phyloP scores from a whole-genome alignment of 1,140 invertebrate species.

The Dreissena polymorpha region DNA sequence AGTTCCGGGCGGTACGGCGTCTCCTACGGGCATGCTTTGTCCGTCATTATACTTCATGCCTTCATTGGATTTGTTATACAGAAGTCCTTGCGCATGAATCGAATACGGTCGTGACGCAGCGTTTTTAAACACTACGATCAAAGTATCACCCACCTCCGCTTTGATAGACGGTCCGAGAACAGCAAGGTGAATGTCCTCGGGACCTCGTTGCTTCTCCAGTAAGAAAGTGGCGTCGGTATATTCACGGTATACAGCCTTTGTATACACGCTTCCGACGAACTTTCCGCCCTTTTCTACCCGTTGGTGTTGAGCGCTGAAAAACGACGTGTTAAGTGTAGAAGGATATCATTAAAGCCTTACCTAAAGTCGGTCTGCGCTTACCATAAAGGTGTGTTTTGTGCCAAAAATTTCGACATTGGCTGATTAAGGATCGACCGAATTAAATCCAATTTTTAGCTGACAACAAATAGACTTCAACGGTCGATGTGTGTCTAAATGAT shows the following conservation, averaged over 20 bases:
- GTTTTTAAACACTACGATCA: slow-evolving; percentile 67
- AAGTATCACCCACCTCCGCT: slow-evolving; percentile 72
- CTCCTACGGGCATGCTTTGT: background rate
- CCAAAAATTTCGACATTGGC: no score
- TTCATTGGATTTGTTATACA: slow-evolving; percentile 63
- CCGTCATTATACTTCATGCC: slow-evolving; percentile 60
- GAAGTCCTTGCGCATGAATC: slow-evolving; percentile 64
- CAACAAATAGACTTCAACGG: no score
- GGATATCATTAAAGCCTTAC: no score
- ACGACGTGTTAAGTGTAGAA: background rate
- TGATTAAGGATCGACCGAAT: no score
- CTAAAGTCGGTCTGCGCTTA: no score
- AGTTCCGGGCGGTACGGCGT: slow-evolving; percentile 42
- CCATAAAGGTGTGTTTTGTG: no score
- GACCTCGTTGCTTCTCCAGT: slow-evolving; percentile 51
- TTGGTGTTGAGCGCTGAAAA: slow-evolving; percentile 33
- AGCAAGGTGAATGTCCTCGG: slow-evolving; percentile 62
- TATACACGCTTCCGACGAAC: slow-evolving; percentile 70
- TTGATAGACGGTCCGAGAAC: slow-evolving; percentile 73
- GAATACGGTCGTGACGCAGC: slow-evolving; percentile 63
- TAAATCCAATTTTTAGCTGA: no score
- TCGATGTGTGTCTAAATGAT: no score
- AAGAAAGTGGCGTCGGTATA: slow-evolving; percentile 73
- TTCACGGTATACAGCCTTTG: slow-evolving; percentile 73
- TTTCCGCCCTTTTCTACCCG: slow-evolving; percentile 48